phyloP scores from a whole-genome alignment of 2,888 invertebrate species.

The Dendrolimus pini region DNA sequence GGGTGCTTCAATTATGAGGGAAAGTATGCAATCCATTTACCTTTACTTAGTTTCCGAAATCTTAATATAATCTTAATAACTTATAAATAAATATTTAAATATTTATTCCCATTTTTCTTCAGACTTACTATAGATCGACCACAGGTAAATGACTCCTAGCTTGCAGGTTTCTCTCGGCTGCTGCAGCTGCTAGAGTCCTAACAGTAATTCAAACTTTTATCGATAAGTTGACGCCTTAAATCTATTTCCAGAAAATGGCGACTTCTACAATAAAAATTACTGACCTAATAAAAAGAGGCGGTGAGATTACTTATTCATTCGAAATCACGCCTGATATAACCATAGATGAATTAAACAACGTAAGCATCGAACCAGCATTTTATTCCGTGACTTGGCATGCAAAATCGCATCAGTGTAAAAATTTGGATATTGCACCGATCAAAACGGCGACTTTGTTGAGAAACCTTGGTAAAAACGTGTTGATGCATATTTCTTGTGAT shows the following conservation, averaged over 20 bases:
- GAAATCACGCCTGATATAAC: slow-evolving; percentile 55
- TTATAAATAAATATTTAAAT: too few species aligned
- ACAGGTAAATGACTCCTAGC: too few species aligned
- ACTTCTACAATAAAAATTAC: slow-evolving; percentile 29
- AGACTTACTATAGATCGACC: too few species aligned
- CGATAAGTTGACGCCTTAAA: too few species aligned
- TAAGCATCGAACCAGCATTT: slow-evolving; percentile 44
- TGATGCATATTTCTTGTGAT: slow-evolving; percentile 75
- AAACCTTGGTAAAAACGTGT: slow-evolving; percentile 50
- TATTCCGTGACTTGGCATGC: slow-evolving; percentile 65
- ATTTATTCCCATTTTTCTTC: too few species aligned
- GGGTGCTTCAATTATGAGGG: too few species aligned
- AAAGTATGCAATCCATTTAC: too few species aligned
- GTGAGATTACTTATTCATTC: slow-evolving; percentile 43
- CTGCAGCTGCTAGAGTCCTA: too few species aligned
- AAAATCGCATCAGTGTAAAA: slow-evolving; percentile 39
- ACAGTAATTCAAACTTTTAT: too few species aligned
- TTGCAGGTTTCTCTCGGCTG: too few species aligned
- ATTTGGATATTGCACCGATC: slow-evolving; percentile 54
- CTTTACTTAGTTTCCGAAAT: too few species aligned
- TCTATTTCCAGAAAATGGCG: slow-evolving; percentile 10
- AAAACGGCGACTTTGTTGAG: slow-evolving; percentile 44
- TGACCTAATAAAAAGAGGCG: slow-evolving; percentile 33
- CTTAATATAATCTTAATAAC: too few species aligned
- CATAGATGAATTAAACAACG: slow-evolving; percentile 30